A percentile compares a stretch with the other conserved stretches of the same genome.
These are phyloP conservation scores for Leptinotarsa haldemani DNA, from an alignment of 2,888 invertebrate genomes.

Conservation along the genomic window DNA sequence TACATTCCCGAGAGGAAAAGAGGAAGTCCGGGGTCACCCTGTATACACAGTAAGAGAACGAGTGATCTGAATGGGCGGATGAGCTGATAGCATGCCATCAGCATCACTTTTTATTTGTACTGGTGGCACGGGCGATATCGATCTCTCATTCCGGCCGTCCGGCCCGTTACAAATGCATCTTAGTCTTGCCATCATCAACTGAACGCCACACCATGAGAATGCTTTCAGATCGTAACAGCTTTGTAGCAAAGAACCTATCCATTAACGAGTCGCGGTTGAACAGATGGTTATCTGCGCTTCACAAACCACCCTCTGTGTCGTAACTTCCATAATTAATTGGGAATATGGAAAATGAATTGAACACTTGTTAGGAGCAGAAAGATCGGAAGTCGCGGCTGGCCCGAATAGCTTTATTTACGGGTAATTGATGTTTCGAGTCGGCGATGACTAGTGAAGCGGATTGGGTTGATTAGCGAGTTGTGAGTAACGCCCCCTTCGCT, in stretches of 20 bases:
- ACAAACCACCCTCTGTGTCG: conserved; percentile 36
- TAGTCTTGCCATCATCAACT: conserved; percentile 27
- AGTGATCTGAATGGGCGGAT: conserved; percentile 26
- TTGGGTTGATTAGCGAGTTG: no score
- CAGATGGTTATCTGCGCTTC: conserved; percentile 38
- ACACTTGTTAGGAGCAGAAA: conserved; percentile 29
- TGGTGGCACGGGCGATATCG: conserved; percentile 35
- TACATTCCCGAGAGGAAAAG: no score
- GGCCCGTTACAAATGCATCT: conserved; percentile 46
- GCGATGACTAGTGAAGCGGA: neutral
- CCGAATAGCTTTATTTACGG: conserved; percentile 8
- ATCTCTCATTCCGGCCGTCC: conserved; percentile 38
- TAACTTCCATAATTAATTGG: conserved; percentile 35
- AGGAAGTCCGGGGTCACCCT: no score
- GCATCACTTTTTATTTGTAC: conserved; percentile 26
- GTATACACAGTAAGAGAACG: conserved; percentile 1
- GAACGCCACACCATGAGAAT: conserved; percentile 27
- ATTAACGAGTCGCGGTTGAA: conserved; percentile 34
- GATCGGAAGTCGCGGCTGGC: conserved; percentile 18
- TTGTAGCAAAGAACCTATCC: conserved; percentile 32
- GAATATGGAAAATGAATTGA: conserved; percentile 35
- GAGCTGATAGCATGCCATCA: conserved; percentile 26
- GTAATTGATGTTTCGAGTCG: conserved; percentile 3
- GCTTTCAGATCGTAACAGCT: conserved; percentile 35
- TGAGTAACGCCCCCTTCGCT: no score